Evolutionary conservation across 1,140 invertebrate genomes (phyloP).

Genomic region (Trichonephila clavipes): DNA sequence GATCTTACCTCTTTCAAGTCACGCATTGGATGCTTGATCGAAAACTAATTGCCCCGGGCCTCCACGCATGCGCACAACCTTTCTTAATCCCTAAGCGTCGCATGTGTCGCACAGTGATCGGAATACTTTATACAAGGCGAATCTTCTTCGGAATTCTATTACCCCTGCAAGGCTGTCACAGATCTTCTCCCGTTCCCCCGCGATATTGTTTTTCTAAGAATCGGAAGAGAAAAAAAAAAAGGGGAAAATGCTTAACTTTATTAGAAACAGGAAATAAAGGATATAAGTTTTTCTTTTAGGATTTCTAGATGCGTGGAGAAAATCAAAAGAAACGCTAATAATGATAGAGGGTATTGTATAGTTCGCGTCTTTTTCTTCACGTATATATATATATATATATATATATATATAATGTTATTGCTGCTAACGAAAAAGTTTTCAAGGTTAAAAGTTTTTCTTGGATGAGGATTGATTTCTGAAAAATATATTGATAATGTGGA

Average conservation of each 20-base stretch:
- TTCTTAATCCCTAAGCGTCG: conserved; percentile 2
- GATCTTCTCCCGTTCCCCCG: neutral
- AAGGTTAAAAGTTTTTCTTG: too few relatives aligned
- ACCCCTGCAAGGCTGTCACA: conserved; percentile 3
- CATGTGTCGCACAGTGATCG: conserved; percentile 36
- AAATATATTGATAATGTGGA: too few relatives aligned
- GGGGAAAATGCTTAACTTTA: conserved; percentile 18
- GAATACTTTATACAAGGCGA: conserved; percentile 36
- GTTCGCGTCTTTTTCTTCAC: neutral
- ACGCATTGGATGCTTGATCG: conserved; percentile 44
- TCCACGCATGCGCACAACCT: conserved; percentile 8
- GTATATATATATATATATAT: neutral
- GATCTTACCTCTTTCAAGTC: conserved; percentile 28
- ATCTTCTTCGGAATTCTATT: conserved; percentile 55
- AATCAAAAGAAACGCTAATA: neutral
- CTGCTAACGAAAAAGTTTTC: too few relatives aligned
- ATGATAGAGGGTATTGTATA: neutral
- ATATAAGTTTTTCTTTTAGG: neutral
- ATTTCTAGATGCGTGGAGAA: neutral
- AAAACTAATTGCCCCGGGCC: conserved; percentile 50
- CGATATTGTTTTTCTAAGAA: conserved; percentile 26
- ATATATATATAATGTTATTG: too few relatives aligned
- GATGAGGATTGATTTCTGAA: too few relatives aligned
- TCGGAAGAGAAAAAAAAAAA: neutral
- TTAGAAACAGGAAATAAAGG: conserved; percentile 9